phyloP scores from a whole-genome alignment of 2,113 vertebrate species.

The Sminthopsis crassicaudata region DNA sequence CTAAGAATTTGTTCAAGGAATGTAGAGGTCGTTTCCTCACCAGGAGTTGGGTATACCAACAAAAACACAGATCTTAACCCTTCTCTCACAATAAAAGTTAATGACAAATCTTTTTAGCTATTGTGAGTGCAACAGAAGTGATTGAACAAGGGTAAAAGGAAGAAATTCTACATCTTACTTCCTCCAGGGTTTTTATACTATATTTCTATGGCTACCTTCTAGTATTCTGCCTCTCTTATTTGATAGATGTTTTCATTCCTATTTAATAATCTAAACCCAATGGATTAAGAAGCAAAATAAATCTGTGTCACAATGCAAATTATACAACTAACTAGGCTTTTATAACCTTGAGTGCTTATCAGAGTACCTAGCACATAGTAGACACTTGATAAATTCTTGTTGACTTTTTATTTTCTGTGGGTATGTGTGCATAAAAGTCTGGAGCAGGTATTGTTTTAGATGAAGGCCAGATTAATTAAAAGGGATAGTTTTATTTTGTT shows the following conservation, averaged over 20 bases:
- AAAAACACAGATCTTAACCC: neutral
- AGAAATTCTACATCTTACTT: neutral
- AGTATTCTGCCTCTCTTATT: neutral
- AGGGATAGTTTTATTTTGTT: too few relatives aligned
- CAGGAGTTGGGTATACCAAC: neutral
- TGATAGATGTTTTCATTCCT: neutral
- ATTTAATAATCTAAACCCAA: neutral
- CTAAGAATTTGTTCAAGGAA: too few relatives aligned
- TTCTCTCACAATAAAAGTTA: neutral
- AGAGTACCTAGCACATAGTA: neutral
- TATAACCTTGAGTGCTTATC: neutral
- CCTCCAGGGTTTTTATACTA: neutral
- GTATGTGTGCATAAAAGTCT: too few relatives aligned
- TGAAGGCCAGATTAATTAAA: too few relatives aligned
- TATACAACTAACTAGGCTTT: neutral
- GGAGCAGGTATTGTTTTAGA: too few relatives aligned
- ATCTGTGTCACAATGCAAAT: neutral
- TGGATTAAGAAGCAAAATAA: neutral
- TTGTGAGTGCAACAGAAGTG: neutral
- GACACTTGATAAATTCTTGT: neutral
- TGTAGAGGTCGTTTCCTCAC: neutral
- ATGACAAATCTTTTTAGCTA: neutral
- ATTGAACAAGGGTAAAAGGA: neutral
- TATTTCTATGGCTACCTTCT: neutral
- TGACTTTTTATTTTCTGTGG: too few relatives aligned